Percentiles rank a stretch among this genome's conserved stretches.
phyloP scores from a whole-genome alignment of 2,797 vertebrate genomes.

The Gephyroberyx darwinii region DNA sequence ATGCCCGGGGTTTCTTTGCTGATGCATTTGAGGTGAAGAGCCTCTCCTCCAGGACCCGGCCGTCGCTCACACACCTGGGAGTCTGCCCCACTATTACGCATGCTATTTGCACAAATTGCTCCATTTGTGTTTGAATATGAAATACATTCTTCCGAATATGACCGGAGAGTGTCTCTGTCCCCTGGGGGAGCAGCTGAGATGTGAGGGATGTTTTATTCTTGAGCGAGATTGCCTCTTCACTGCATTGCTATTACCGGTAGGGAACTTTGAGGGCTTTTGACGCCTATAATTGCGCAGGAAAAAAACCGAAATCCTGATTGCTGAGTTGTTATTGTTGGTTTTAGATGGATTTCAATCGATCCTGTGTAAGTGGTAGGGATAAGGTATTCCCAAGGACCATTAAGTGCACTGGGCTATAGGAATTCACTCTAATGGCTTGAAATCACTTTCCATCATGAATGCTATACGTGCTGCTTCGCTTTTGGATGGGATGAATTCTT shows the following conservation, averaged over 20 bases:
- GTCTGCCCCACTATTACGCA: constrained; percentile 67
- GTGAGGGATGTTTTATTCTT: constrained; percentile 54
- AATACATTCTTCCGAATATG: constrained; percentile 63
- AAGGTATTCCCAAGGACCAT: constrained; percentile 8
- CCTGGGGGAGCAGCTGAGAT: constrained; percentile 48
- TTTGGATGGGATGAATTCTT: not conserved
- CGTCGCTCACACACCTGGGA: constrained; percentile 66
- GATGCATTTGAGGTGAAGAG: constrained; percentile 70
- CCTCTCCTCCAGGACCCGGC: constrained; percentile 56
- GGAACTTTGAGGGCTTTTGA: constrained; percentile 18
- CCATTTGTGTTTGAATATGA: constrained; percentile 78
- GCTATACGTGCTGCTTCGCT: not conserved
- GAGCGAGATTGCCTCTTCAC: constrained; percentile 43
- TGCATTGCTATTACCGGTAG: constrained; percentile 32
- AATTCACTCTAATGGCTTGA: constrained; percentile 11
- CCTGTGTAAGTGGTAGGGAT: not conserved
- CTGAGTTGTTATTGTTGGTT: constrained; percentile 14
- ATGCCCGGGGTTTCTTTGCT: constrained; percentile 42
- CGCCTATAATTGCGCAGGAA: constrained; percentile 21
- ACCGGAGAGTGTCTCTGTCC: constrained; percentile 48
- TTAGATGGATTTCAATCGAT: constrained; percentile 10
- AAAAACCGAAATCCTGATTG: constrained; percentile 18
- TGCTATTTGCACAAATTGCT: constrained; percentile 81
- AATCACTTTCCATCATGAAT: not conserved
- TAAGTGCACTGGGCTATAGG: constrained; percentile 15